Base-by-base conservation (phyloP, 1,140 invertebrate species). In the Triops cancriformis region DNA sequence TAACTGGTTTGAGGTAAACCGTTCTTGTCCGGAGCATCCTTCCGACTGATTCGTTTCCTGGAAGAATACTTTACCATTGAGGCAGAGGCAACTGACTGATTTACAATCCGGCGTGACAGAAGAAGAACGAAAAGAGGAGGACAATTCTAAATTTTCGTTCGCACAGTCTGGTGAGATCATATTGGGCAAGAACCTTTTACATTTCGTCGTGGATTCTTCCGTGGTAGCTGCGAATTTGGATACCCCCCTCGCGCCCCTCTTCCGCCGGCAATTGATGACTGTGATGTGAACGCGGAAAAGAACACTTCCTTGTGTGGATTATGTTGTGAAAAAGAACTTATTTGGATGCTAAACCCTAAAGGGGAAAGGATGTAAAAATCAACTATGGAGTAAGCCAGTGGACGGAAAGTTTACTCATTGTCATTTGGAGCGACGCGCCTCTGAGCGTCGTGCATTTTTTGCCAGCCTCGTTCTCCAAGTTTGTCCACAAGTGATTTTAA, bases 1-100 rank as follows among this genome's bases (percentile, higher is more conserved):
- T 87, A 91, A 93, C 86, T 98, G 96, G 96, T 98, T 98, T 88
- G 93, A 97, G 88, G 93, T 97, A 82, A 98, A 97, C 89, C 91
- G 95, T 85, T 96, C 94, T 80, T 98, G 95, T 88, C 95, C 95
- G 42, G 95, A 97, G 86, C 96, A 98, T 88, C 96, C 96, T 80
- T 91, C 92, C 80, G 95, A 97, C 88, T 95, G 74, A 79, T 41
- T 51, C 72, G 74, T 12, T 72, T 23, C 18, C 26, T 26, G 23
- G 64, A 27, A 10, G 14, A n/a, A 3, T 23, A 1, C 5, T 9
- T 64, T 64, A 23, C 51, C 51, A 64, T 64, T n/a, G 23, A 64
- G 10, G 23, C 51, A 23, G 51, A 64, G 10, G n/a, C 0, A 14
- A 23, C 51, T 64, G 51, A 23, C 10, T 64, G n/a, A 64, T 64